Base-by-base conservation (phyloP, 2,797 vertebrate genomes). In the Odontamblyopus rebecca region DNA sequence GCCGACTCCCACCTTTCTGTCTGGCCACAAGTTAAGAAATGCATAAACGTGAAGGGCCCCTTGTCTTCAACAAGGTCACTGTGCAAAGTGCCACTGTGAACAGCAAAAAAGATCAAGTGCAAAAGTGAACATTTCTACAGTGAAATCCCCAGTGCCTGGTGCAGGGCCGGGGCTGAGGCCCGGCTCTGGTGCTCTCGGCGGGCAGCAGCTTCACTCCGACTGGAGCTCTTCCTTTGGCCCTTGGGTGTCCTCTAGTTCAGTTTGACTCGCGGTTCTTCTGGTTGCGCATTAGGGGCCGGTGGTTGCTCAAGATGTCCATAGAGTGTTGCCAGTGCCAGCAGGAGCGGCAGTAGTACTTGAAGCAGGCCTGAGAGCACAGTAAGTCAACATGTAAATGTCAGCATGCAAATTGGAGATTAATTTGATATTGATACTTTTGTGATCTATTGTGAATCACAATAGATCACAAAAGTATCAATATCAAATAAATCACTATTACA, bases 251-350 rank as follows among this genome's bases (percentile, higher is more conserved):
- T 67, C 26, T 71, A 79, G 65, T 0, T 68, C 70, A 18, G 87
- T 95, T 98, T 88, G 95, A 94, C 56, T 99, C 97, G 19, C 96
- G 90, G 92, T 94, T 98, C 95, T 98, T 99, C 94, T 99, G 97
- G 94, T 99, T 99, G 77, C 98, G 95, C 98, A 99, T 99, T 80
- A 99, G 94, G 63, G 98, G 98, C 88, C 96, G 95, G 90, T 99
- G 98, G 92, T 98, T 97, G 82, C 96, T 97, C 82, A 99, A 88
- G 82, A 96, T 94, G 91, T 99, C 98, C 93, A 97, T 95, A 76
- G 97, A 98, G 91, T 99, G 98, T 85, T 97, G 96, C 96, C 97
- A 98, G 88, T 98, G 97, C 98, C 98, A 99, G 92, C 98, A 99
- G 30, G 96, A 95, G 86, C 97, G 96, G 84, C 98, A 99, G 94